Conservation (phyloP, 1,140 invertebrate species). For the Euura lappo region DNA sequence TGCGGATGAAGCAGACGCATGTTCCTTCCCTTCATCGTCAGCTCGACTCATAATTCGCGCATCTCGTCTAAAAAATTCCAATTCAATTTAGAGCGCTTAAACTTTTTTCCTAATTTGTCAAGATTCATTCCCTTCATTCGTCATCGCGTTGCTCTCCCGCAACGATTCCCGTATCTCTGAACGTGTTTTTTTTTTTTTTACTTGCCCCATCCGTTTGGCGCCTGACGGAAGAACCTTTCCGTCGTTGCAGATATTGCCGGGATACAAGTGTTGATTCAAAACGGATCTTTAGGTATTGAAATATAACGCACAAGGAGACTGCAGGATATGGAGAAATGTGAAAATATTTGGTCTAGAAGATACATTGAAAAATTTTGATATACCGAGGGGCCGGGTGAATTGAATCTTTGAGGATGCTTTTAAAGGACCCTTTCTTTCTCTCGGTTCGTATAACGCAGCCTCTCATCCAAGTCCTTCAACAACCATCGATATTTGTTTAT, state of each 20-base stretch:
- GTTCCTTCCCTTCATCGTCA: neutral
- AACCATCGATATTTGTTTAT: too few relatives aligned
- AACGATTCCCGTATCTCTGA: too few relatives aligned
- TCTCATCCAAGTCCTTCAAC: neutral
- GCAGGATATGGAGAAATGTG: conserved; percentile 5
- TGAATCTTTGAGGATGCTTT: neutral
- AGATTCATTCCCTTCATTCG: too few relatives aligned
- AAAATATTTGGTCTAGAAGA: conserved; percentile 7
- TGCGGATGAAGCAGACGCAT: neutral
- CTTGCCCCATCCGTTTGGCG: too few relatives aligned
- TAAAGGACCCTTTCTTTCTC: neutral
- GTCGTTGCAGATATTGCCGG: too few relatives aligned
- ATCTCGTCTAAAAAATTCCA: neutral
- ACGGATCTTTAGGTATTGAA: too few relatives aligned
- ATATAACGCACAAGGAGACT: neutral
- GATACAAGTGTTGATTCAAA: too few relatives aligned
- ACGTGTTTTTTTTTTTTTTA: too few relatives aligned
- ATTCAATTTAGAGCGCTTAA: neutral
- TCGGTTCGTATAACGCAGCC: too few relatives aligned
- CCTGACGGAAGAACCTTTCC: too few relatives aligned
- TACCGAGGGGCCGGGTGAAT: neutral
- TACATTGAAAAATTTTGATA: neutral
- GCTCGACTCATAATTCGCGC: conserved; percentile 1
- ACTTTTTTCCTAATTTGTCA: too few relatives aligned
- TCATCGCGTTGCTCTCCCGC: too few relatives aligned